Evolutionary conservation across 2,113 vertebrate genomes (phyloP), one percentile per base, ranked within the genome.

Genomic region (Grammomys surdaster): DNA sequence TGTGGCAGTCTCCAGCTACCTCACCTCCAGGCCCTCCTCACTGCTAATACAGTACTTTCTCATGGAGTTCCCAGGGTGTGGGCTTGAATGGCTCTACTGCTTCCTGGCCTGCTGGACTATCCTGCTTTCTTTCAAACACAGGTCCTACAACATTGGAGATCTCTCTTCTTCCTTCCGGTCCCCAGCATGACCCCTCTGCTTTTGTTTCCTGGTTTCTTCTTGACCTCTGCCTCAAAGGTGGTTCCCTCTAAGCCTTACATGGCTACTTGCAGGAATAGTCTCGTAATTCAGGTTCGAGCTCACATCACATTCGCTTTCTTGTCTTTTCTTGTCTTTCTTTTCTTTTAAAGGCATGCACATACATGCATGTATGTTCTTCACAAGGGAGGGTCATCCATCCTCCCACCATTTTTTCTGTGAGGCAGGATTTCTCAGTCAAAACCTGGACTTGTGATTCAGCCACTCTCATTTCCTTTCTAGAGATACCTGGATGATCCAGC

Each of bases 121-220:
- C 12, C 20, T 33, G 43, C 14, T 94, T 70, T 95, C 28, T n/a
- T 73, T 43, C 28, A 12, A 40, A 86, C 33, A 12, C 67, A 26
- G 60, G 28, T 26, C 54, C 31, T 4, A 17, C 36, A 70, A 17
- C n/a, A 3, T 33, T 54, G 10, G 12, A n/a, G 54, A 16, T 0
- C 76, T 20, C 63, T 54, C 46, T 81, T 77, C 67, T 14, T 91
- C 19, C 1, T 26, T 84, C 22, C 14, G 40, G 19, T 28, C 16
- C 20, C 26, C 84, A 69, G 33, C 46, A 88, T 3, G 20, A 31
- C 6, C 3, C 6, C 56, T 43, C 82, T 65, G n/a, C 1, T 16
- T 91, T 75, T 13, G 70, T 77, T 89, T 86, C 67, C 46, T 90
- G 26, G 4, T 75, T 78, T 84, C 81, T 54, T 65, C 46, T 95